phyloP scores from a whole-genome alignment of 2,888 invertebrate genomes.

The Lithophane leautieri region DNA sequence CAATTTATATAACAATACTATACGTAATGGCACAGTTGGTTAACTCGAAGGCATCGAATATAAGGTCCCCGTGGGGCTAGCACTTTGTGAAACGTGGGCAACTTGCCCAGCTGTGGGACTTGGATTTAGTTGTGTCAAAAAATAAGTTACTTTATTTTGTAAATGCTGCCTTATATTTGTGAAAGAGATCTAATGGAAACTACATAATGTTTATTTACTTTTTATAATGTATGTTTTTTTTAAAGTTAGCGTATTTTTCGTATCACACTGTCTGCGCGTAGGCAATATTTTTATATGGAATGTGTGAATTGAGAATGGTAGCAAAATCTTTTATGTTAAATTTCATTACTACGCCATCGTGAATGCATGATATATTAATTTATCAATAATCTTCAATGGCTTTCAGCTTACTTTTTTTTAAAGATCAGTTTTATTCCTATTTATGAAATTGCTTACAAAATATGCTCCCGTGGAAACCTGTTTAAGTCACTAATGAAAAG shows the following conservation, averaged over 20 bases:
- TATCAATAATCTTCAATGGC: neutral
- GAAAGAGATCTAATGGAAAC: neutral
- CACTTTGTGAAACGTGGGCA: constrained; percentile 79
- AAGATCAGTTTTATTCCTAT: too few species aligned
- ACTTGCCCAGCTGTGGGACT: constrained; percentile 43
- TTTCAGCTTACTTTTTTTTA: too few species aligned
- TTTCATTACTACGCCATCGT: too few species aligned
- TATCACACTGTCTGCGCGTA: too few species aligned
- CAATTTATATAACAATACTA: constrained; percentile 59
- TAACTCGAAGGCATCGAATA: constrained; percentile 71
- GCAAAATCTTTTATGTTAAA: neutral
- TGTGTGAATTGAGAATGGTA: neutral
- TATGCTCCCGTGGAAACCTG: neutral
- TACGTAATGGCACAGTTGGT: constrained; percentile 67
- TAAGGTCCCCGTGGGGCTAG: constrained; percentile 78
- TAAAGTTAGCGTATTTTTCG: too few species aligned
- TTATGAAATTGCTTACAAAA: too few species aligned
- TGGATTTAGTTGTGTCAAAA: constrained; percentile 39
- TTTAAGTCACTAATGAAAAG: too few species aligned
- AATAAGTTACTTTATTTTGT: neutral
- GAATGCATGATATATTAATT: constrained; percentile 5
- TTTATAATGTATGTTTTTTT: too few species aligned
- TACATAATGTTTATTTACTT: neutral
- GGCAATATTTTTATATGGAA: constrained; percentile 4
- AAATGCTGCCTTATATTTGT: neutral